Evolutionary conservation across 2,797 vertebrate species (phyloP).

Genomic region (Loris lydekkerianus): DNA sequence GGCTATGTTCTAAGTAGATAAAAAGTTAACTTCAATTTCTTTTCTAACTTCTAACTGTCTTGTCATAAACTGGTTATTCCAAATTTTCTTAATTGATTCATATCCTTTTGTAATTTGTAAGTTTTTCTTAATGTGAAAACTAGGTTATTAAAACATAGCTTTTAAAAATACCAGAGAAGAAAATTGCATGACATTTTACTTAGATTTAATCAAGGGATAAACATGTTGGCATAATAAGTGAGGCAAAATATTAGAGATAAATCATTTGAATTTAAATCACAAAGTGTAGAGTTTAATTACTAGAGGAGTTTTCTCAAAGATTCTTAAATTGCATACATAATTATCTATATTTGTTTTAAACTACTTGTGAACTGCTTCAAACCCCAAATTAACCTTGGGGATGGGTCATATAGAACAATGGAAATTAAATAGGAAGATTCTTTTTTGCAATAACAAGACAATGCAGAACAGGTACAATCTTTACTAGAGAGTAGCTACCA

Average conservation of each 20-base stretch:
- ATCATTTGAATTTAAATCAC: background rate
- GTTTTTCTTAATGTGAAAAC: background rate
- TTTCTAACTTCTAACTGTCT: background rate
- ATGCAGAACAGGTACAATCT: background rate
- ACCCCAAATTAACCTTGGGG: background rate
- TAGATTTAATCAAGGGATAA: constrained; percentile 3
- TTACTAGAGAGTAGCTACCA: background rate
- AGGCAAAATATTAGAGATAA: background rate
- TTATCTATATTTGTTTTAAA: constrained; percentile 8
- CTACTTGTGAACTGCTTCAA: background rate
- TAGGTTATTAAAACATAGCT: background rate
- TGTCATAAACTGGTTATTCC: background rate
- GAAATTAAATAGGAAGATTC: background rate
- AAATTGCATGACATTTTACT: background rate
- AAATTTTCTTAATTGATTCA: background rate
- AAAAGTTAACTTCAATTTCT: background rate
- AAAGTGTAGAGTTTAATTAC: background rate
- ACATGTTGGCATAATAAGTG: background rate
- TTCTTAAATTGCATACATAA: background rate
- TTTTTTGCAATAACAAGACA: background rate
- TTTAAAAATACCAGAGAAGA: background rate
- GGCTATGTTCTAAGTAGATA: background rate
- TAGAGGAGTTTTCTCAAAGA: background rate
- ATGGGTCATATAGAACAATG: background rate
- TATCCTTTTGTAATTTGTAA: background rate